phyloP scores from a whole-genome alignment of 2,888 invertebrate species.

The Empis stercorea region DNA sequence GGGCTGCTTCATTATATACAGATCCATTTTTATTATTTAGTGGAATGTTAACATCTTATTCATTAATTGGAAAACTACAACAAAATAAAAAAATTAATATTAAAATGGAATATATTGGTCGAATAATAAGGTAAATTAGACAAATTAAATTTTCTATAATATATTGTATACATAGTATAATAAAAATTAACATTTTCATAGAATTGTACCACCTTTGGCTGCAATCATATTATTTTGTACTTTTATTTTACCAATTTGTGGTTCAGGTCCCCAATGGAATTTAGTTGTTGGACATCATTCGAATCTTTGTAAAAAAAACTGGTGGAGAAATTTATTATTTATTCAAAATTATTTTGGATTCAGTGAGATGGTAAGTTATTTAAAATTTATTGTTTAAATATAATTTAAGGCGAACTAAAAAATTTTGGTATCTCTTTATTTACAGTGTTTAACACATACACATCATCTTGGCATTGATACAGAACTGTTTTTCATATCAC shows the following conservation, averaged over 20 bases:
- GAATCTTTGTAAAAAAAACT: conserved; percentile 50
- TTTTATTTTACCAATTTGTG: conserved; percentile 47
- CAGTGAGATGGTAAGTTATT: conserved; percentile 47
- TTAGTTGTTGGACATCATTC: conserved; percentile 53
- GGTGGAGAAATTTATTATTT: conserved; percentile 59
- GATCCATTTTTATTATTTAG: conserved; percentile 60
- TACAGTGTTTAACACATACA: conserved; percentile 54
- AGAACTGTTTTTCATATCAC: conserved; percentile 50
- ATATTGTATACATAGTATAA: no score
- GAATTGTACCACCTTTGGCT: conserved; percentile 49
- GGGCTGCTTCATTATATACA: conserved; percentile 56
- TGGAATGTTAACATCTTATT: conserved; percentile 51
- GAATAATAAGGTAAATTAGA: conserved; percentile 39
- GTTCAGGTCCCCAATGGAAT: conserved; percentile 57
- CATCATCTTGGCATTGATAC: conserved; percentile 61
- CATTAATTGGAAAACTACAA: conserved; percentile 45
- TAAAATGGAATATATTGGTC: conserved; percentile 46
- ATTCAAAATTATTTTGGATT: conserved; percentile 63
- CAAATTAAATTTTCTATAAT: conserved; percentile 5
- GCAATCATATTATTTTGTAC: conserved; percentile 55
- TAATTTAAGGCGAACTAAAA: no score
- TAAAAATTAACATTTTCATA: conserved; percentile 14
- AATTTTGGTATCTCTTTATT: not conserved
- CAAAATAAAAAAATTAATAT: conserved; percentile 42
- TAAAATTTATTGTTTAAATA: not conserved